Conservation (phyloP, 1,140 invertebrate species). For the Cyclargus thomasi region DNA sequence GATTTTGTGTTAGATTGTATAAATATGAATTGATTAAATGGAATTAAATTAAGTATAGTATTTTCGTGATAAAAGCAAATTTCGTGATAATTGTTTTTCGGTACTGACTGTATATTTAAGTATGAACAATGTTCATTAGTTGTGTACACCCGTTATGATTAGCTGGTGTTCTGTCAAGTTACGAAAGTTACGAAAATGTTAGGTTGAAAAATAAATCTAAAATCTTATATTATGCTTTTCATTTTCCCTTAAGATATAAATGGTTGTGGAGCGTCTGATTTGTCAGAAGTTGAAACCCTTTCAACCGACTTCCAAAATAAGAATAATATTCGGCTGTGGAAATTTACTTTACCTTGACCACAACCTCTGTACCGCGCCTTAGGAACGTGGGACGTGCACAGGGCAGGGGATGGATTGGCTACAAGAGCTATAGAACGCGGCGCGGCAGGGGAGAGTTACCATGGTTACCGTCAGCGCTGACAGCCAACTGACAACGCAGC, state of each 20-base stretch:
- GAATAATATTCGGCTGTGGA: too few species aligned
- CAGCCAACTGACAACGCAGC: too few species aligned
- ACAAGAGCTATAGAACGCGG: too few species aligned
- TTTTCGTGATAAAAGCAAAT: conserved; percentile 70
- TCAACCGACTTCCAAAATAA: too few species aligned
- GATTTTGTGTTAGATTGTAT: conserved; percentile 18
- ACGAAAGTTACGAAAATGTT: conserved; percentile 66
- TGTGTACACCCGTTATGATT: conserved; percentile 63
- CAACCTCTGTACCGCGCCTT: too few species aligned
- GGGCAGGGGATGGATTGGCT: too few species aligned
- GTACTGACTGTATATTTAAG: conserved; percentile 69
- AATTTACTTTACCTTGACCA: too few species aligned
- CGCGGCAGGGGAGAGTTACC: too few species aligned
- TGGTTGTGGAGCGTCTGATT: too few species aligned
- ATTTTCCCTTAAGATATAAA: conserved; percentile 20
- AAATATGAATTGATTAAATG: conserved; percentile 59
- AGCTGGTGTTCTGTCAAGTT: conserved; percentile 65
- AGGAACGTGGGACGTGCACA: too few species aligned
- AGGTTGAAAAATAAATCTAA: conserved; percentile 72
- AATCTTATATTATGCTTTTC: conserved; percentile 55
- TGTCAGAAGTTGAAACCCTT: too few species aligned
- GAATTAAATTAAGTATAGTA: conserved; percentile 69
- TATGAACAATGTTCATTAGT: conserved; percentile 72
- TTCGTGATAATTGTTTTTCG: conserved; percentile 69
- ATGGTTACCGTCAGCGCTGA: too few species aligned